These are phyloP conservation scores for Aelia acuminata DNA, from an alignment of 2,888 invertebrate genomes.

Conservation along the genomic window DNA sequence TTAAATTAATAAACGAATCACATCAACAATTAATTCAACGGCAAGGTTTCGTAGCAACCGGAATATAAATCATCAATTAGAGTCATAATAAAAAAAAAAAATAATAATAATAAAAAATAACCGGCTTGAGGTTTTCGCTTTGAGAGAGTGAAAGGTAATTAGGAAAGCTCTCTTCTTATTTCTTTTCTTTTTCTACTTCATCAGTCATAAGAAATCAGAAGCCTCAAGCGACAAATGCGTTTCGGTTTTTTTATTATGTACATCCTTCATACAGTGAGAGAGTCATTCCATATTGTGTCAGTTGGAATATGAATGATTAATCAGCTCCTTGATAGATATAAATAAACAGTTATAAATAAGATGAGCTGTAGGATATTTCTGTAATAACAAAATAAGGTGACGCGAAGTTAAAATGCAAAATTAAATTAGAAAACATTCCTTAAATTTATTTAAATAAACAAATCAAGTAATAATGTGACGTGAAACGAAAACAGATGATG, in stretches of 20 bases:
- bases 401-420: too few relatives aligned
- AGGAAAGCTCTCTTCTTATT: neutral
- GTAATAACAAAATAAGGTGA: too few relatives aligned
- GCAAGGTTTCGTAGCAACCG: neutral
- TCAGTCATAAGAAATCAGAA: neutral
- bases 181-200: neutral
- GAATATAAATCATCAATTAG: neutral
- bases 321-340: neutral
- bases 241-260: slow-evolving; percentile 2
- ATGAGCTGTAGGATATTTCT: too few relatives aligned
- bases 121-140: neutral
- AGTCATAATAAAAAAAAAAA: neutral
- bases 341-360: too few relatives aligned
- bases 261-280: neutral
- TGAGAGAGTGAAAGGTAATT: slow-evolving; percentile 9
- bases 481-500: too few relatives aligned
- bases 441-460: too few relatives aligned
- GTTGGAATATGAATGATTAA: neutral
- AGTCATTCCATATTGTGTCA: neutral
- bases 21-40: neutral
- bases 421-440: too few relatives aligned
- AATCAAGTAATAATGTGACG: too few relatives aligned
- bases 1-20: neutral
- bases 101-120: too few relatives aligned
- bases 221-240: slow-evolving; percentile 16